phyloP scores from a whole-genome alignment of 1,140 invertebrate genomes.

The Drosophila obscura region DNA sequence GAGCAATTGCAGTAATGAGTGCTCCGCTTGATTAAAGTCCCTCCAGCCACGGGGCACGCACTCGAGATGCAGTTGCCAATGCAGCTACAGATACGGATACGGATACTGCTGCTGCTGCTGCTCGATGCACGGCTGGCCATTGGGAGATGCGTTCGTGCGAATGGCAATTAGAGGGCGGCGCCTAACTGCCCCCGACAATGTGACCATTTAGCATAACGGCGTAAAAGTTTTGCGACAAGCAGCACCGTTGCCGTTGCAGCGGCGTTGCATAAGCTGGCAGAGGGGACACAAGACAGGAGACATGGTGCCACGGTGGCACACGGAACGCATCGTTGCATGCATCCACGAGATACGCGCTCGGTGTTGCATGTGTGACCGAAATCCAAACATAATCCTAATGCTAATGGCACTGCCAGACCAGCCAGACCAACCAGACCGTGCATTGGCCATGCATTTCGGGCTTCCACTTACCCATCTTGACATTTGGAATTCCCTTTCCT shows the following conservation, averaged over 20 bases:
- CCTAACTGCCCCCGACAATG: slow-evolving; percentile 45
- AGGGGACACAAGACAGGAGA: too few relatives aligned
- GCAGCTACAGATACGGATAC: slow-evolving; percentile 1
- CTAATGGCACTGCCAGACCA: slow-evolving; percentile 2
- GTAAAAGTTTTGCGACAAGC: slow-evolving; percentile 31
- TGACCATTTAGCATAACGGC: slow-evolving; percentile 47
- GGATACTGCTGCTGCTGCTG: not conserved
- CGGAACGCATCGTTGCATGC: slow-evolving; percentile 6
- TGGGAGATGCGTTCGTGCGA: slow-evolving; percentile 24
- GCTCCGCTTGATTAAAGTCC: slow-evolving; percentile 49
- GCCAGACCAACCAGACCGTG: too few relatives aligned
- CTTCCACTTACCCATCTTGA: slow-evolving; percentile 16
- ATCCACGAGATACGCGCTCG: slow-evolving; percentile 26
- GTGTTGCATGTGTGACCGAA: slow-evolving; percentile 23
- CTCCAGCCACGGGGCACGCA: slow-evolving; percentile 30
- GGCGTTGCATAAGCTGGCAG: slow-evolving; percentile 32
- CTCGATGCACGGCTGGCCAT: slow-evolving; percentile 1
- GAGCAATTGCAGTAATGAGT: slow-evolving; percentile 60
- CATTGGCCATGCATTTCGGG: slow-evolving; percentile 16
- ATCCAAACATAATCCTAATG: slow-evolving; percentile 40
- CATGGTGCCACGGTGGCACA: slow-evolving; percentile 11
- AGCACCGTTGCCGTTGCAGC: not conserved
- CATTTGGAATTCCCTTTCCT: not conserved
- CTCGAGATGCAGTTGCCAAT: not conserved
- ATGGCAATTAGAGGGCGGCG: slow-evolving; percentile 48